Conservation (phyloP, 2,888 invertebrate species). For the Ethmia dodecea region DNA sequence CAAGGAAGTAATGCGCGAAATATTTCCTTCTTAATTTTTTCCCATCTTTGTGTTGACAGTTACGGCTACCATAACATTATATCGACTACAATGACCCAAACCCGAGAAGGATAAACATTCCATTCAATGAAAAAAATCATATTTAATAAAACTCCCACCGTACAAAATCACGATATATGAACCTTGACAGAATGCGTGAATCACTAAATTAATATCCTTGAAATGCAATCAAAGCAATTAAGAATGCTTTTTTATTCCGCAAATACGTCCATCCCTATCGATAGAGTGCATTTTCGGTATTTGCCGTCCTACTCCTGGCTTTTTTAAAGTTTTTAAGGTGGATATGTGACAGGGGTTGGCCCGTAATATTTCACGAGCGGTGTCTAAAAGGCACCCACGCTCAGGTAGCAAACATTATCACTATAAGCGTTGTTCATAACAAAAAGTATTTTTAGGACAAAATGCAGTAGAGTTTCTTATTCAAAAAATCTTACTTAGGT, state of each 20-base stretch:
- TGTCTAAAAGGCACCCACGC: conserved; percentile 63
- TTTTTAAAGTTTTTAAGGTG: conserved; percentile 48
- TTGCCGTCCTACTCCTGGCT: conserved; percentile 29
- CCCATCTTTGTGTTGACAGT: conserved; percentile 58
- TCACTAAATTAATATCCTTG: conserved; percentile 74
- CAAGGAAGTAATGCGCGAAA: conserved; percentile 48
- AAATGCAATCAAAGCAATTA: conserved; percentile 76
- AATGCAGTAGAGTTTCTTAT: too few relatives aligned
- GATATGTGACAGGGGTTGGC: conserved; percentile 71
- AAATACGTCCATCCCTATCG: conserved; percentile 28
- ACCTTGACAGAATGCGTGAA: conserved; percentile 64
- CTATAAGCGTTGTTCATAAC: conserved; percentile 61
- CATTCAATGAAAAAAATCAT: conserved; percentile 49
- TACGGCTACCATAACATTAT: conserved; percentile 51
- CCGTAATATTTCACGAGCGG: conserved; percentile 66
- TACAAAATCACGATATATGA: conserved; percentile 70
- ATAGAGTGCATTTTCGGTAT: conserved; percentile 15
- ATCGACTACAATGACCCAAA: conserved; percentile 54
- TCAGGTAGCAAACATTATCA: conserved; percentile 76
- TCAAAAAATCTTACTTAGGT: too few relatives aligned
- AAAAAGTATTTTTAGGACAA: too few relatives aligned
- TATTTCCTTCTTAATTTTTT: conserved; percentile 67
- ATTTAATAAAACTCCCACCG: conserved; percentile 50
- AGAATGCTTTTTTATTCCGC: conserved; percentile 49
- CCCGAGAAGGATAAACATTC: conserved; percentile 66